A percentile compares a stretch with the other conserved stretches of the same genome.
These are phyloP conservation scores for Aurelia sp. DNA, from an alignment of 30 jellyfish, hydroid and myxozoan species.

Conservation along the genomic window DNA sequence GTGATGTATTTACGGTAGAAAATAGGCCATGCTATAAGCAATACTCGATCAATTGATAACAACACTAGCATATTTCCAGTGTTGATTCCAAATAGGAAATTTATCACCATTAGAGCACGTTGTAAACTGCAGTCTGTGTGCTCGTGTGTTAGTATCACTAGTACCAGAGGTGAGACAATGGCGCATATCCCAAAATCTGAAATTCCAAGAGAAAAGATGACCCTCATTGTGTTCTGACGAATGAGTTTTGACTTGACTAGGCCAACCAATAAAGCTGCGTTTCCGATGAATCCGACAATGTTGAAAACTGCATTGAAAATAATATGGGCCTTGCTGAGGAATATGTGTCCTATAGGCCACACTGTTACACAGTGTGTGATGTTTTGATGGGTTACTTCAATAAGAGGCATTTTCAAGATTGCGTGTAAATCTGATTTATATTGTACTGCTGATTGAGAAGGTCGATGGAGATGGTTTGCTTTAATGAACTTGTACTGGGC, in stretches of 20 bases:
- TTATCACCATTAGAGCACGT: not conserved
- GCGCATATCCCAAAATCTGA: conserved; percentile 55
- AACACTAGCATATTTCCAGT: conserved; percentile 48
- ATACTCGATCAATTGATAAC: conserved; percentile 48
- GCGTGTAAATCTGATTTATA: too few species aligned
- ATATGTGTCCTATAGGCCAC: conserved; percentile 59
- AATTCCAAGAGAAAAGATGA: conserved; percentile 42
- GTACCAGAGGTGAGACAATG: conserved; percentile 18
- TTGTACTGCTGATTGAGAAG: too few species aligned
- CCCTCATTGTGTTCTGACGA: conserved; percentile 50
- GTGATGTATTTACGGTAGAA: conserved; percentile 48
- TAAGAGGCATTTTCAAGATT: conserved; percentile 3
- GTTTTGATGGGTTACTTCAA: conserved; percentile 32
- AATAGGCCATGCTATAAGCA: conserved; percentile 52
- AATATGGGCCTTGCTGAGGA: not conserved
- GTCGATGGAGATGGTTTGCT: too few species aligned
- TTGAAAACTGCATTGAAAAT: conserved; percentile 10
- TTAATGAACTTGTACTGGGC: too few species aligned
- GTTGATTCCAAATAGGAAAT: conserved; percentile 45
- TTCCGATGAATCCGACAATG: conserved; percentile 14
- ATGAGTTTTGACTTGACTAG: conserved; percentile 48
- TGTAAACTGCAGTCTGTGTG: conserved; percentile 15
- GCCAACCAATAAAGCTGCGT: conserved; percentile 36
- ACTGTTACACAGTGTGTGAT: conserved; percentile 54
- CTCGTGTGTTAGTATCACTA: not conserved